Evolutionary conservation across 2,113 vertebrate genomes (phyloP).

Genomic region (Cervus canadensis): DNA sequence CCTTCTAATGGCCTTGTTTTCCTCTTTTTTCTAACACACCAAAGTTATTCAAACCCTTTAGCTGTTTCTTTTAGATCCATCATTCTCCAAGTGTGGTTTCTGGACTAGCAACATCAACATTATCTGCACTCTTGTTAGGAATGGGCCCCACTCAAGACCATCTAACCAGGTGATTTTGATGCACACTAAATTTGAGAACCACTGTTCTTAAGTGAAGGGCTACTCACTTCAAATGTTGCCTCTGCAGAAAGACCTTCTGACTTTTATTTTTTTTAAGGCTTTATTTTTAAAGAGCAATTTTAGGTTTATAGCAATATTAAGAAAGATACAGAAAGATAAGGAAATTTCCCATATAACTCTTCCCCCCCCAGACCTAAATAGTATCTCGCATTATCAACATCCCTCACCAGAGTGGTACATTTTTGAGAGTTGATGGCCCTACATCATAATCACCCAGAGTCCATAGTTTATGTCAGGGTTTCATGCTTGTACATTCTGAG

Average conservation of each 20-base stretch:
- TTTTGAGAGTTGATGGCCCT: not conserved
- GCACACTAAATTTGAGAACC: not conserved
- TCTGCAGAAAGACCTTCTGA: not conserved
- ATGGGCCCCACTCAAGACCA: not conserved
- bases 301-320: not conserved
- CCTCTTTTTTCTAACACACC: not conserved
- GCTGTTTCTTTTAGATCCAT: not conserved
- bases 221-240: not conserved
- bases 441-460: not conserved
- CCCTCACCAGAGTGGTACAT: not conserved
- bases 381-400: not conserved
- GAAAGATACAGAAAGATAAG: not conserved
- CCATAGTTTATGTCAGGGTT: not conserved
- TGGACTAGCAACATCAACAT: not conserved
- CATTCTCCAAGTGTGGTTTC: not conserved
- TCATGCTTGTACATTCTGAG: not conserved
- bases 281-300: not conserved
- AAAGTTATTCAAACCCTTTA: not conserved
- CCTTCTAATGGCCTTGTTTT: not conserved
- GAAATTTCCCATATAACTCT: not conserved
- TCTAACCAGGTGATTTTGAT: not conserved
- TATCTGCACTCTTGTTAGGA: not conserved
- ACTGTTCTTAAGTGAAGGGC: not conserved
- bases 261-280: not conserved
- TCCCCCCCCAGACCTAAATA: not conserved